A percentile compares a stretch with the other conserved stretches of the same genome.
These are phyloP conservation scores for Oceanites oceanicus DNA, from an alignment of 2,113 vertebrate genomes.

Conservation along the genomic window DNA sequence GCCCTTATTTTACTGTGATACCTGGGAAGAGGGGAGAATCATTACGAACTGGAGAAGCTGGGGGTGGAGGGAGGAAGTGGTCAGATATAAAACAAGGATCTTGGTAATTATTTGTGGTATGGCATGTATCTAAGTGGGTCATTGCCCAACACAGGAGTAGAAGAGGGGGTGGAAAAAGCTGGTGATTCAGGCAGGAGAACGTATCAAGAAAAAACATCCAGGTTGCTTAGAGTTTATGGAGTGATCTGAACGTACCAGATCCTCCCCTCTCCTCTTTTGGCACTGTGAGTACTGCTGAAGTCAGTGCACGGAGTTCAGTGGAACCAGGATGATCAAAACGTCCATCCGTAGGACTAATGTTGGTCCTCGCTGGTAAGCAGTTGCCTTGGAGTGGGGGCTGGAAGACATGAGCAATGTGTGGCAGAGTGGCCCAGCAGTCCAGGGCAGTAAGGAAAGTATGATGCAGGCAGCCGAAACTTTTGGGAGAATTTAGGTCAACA, in stretches of 20 bases:
- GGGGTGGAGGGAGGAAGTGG: constrained; percentile 40
- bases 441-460: background rate
- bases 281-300: background rate
- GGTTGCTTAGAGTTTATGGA: background rate
- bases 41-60: background rate
- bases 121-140: constrained; percentile 5
- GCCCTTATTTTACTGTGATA: background rate
- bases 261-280: background rate
- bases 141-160: constrained; percentile 6
- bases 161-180: constrained; percentile 12
- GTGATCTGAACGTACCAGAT: background rate
- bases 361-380: background rate
- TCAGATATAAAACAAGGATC: constrained; percentile 4
- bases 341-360: accelerated
- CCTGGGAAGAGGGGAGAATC: background rate
- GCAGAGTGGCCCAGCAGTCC: background rate
- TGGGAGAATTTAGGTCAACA: constrained; percentile 59
- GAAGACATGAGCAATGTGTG: background rate
- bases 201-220: background rate
- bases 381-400: background rate
- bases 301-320: background rate
- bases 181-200: constrained; percentile 24
- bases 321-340: background rate
- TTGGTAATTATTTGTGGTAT: constrained; percentile 31
- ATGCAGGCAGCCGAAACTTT: background rate